Conservation (phyloP, 2,797 vertebrate genomes). For the Anolis apletophallus region DNA sequence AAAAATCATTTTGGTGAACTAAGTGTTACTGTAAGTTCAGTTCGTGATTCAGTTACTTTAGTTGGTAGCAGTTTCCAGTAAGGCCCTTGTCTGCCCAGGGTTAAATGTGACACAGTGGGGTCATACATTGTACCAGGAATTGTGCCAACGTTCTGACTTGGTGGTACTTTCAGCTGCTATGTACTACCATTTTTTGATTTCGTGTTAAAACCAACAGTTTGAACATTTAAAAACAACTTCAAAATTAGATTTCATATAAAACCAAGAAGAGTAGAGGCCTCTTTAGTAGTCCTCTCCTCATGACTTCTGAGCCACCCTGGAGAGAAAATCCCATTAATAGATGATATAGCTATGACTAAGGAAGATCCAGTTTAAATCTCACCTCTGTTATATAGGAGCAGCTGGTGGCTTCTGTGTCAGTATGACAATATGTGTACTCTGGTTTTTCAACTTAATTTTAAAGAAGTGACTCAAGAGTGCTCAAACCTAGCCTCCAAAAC, state of each 20-base stretch:
- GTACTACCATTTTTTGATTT: too few relatives aligned
- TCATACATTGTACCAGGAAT: neutral
- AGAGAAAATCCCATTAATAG: neutral
- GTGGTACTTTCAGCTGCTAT: neutral
- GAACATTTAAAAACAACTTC: neutral
- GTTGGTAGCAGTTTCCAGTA: neutral
- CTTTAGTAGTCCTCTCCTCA: neutral
- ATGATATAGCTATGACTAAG: neutral
- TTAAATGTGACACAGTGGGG: neutral
- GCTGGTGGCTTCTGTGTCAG: too few relatives aligned
- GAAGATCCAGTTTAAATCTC: neutral
- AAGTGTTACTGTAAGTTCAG: neutral
- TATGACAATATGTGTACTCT: too few relatives aligned
- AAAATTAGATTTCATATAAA: neutral
- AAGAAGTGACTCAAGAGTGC: too few relatives aligned
- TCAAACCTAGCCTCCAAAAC: too few relatives aligned
- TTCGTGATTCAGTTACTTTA: neutral
- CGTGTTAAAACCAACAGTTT: neutral
- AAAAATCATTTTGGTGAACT: neutral
- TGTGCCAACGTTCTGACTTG: neutral
- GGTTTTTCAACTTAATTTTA: too few relatives aligned
- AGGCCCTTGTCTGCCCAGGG: neutral
- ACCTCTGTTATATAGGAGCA: neutral
- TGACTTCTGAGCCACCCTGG: neutral
- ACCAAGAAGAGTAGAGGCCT: neutral